These are phyloP conservation scores for Caenorhabditis latens DNA, from an alignment of 1,140 invertebrate species.

Conservation along the genomic window DNA sequence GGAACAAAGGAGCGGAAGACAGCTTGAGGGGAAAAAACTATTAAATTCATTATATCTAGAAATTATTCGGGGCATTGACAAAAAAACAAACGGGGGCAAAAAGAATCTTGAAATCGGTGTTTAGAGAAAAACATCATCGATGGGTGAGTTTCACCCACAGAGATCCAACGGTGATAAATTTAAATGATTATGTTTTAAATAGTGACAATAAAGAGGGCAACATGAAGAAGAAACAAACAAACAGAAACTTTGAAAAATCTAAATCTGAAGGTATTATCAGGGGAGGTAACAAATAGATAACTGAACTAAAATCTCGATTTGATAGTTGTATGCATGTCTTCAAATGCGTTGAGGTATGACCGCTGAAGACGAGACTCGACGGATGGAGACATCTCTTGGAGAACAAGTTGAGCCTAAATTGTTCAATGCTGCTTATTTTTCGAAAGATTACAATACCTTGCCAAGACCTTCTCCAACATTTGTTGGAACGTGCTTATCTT, in stretches of 20 bases:
- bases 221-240: neutral
- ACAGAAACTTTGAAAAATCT: neutral
- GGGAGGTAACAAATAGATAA: neutral
- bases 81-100: neutral
- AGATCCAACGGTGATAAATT: slow-evolving; percentile 27
- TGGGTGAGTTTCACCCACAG: slow-evolving; percentile 16
- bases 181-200: slow-evolving; percentile 45
- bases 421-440: neutral
- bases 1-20: neutral
- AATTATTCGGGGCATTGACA: neutral
- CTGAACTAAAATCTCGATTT: slow-evolving; percentile 12
- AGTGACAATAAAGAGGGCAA: neutral
- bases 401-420: neutral
- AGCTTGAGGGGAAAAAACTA: neutral
- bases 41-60: neutral
- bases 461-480: slow-evolving; percentile 15
- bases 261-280: neutral
- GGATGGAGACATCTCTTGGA: neutral
- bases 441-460: neutral
- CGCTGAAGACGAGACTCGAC: slow-evolving; percentile 15
- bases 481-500: neutral
- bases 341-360: slow-evolving; percentile 4
- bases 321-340: slow-evolving; percentile 48
- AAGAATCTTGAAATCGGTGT: slow-evolving; percentile 10
- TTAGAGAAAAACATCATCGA: slow-evolving; percentile 35